Conservation (phyloP, 1,140 invertebrate species). For the Magallana gigas region DNA sequence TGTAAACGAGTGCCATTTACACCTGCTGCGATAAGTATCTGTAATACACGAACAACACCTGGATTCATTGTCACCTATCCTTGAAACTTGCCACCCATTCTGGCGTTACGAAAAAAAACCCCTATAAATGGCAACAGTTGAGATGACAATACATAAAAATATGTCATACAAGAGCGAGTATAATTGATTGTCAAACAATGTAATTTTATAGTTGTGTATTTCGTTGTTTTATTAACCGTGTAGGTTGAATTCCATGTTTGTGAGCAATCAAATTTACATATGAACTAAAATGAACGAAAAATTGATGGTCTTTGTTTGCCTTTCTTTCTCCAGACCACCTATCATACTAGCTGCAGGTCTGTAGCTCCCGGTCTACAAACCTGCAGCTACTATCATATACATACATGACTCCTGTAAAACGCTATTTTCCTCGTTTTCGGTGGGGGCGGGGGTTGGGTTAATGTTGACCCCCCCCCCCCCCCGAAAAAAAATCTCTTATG, state of each 20-base stretch:
- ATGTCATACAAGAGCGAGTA: not conserved
- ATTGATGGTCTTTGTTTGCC: no score
- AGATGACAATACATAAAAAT: not conserved
- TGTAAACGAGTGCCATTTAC: not conserved
- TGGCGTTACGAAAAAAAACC: not conserved
- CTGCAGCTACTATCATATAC: no score
- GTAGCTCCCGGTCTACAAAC: no score
- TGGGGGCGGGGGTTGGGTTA: no score
- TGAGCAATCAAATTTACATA: no score
- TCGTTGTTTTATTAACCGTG: conserved; percentile 4
- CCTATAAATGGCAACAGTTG: no score
- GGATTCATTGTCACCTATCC: not conserved
- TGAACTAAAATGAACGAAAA: no score
- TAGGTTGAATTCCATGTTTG: not conserved
- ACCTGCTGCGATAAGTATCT: conserved; percentile 19
- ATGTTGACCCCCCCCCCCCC: no score
- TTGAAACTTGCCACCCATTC: not conserved
- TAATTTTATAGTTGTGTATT: not conserved
- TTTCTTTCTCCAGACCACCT: no score
- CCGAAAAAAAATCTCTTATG: not conserved
- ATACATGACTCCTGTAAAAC: no score
- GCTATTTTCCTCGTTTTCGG: no score
- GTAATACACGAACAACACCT: not conserved
- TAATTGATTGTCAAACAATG: not conserved
- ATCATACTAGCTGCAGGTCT: no score